Evolutionary conservation across 2,888 invertebrate species (phyloP), one percentile per base, ranked within the genome.

Genomic region (Carterocephalus palaemon): DNA sequence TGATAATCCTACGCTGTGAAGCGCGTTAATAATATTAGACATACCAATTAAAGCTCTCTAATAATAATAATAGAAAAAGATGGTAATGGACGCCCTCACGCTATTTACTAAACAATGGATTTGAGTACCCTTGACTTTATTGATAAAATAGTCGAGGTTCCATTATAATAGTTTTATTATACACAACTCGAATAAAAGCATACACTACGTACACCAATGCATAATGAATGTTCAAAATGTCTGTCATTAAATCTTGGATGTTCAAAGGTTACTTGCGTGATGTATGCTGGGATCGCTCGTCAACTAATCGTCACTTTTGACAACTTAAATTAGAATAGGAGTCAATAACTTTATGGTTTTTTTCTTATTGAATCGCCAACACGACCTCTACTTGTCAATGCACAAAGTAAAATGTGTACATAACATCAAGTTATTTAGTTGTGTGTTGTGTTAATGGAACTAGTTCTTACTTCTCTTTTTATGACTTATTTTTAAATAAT

Each of bases 41-140:
- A 34, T 24, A 15, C 26, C 42, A 34, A 42, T 42, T 34, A 28
- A 20, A 42, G 33, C 42, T 41, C 12, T 24, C 12, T 9, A 13
- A 33, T 34, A 29, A 38, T 38, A 32, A 28, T 28, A 38, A 26
- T n/a, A n/a, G n/a, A 19, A 9, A 17, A 33, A 20, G 33, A 52
- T 49, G 51, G 47, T 43, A 43, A 40, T 54, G 49, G 53, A 56
- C 56, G 54, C 58, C 50, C 39, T 51, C 56, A 54, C 57, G 57
- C 49, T 53, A 52, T 63, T 69, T 62, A 53, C 64, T 70, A 67
- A 75, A 80, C 75, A 79, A 79, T 75, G 51, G 50, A 62, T 56
- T 50, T 55, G 15, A n/a, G 13, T 54, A 57, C 60, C 80, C 82
- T 80, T 83, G 82, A 78, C 77, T 77, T n/a, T 79, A 74, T 77